Percentiles rank a stretch among this genome's conserved stretches.
Conservation (phyloP, 2,113 vertebrate genomes). For the Petaurus breviceps region DNA sequence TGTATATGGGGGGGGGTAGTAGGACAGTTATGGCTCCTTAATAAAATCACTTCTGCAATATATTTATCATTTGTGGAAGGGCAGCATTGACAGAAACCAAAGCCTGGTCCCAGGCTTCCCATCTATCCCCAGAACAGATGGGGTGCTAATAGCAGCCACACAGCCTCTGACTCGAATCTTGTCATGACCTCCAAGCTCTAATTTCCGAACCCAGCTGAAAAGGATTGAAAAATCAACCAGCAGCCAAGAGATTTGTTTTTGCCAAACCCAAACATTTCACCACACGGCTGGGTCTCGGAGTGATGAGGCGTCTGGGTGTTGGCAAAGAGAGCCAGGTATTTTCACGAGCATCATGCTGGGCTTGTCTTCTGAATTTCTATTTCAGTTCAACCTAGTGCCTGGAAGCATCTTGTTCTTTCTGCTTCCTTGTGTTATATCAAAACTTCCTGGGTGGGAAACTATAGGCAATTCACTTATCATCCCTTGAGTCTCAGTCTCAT, state of each 20-base stretch:
- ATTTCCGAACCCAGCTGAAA: neutral
- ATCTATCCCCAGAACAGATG: neutral
- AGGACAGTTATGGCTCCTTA: neutral
- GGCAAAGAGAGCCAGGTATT: neutral
- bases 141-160: neutral
- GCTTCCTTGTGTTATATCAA: neutral
- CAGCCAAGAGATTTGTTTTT: neutral
- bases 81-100: constrained; percentile 1
- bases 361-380: neutral
- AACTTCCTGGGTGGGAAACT: neutral
- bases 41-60: neutral
- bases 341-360: neutral
- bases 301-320: neutral
- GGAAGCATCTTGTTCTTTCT: neutral
- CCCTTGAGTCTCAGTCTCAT: neutral
- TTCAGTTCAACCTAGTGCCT: neutral
- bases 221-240: neutral
- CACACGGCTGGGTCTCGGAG: neutral
- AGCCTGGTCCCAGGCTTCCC: neutral
- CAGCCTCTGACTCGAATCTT: neutral
- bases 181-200: neutral
- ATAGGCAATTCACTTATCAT: neutral
- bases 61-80: neutral
- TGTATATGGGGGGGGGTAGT: neutral
- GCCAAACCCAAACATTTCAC: neutral